Evolutionary conservation across 2,888 invertebrate genomes (phyloP).

Genomic region (Amorpha juglandis): DNA sequence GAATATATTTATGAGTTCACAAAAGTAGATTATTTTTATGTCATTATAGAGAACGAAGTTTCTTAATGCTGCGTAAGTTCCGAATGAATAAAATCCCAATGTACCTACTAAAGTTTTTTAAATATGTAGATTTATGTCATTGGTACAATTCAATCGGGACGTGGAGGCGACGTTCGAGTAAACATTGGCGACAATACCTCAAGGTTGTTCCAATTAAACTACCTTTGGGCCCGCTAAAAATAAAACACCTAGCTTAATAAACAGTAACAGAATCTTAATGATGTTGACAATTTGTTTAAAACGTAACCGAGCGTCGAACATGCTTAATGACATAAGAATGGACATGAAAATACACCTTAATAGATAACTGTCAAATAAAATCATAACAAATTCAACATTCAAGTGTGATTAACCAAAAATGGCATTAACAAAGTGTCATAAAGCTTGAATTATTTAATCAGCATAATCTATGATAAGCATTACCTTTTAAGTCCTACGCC

Average conservation of each 20-base stretch:
- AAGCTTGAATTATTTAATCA: constrained; percentile 17
- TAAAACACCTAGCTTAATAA: constrained; percentile 46
- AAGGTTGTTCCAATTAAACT: constrained; percentile 64
- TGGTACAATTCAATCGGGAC: constrained; percentile 52
- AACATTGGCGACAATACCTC: constrained; percentile 65
- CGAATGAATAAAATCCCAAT: constrained; percentile 7
- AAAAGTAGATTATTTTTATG: not conserved
- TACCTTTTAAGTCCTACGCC: constrained; percentile 60
- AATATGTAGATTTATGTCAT: constrained; percentile 52
- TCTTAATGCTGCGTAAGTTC: not conserved
- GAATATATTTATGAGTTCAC: not conserved
- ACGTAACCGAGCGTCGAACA: not conserved
- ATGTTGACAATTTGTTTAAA: constrained; percentile 15
- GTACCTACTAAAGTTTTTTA: constrained; percentile 6
- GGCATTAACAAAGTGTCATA: constrained; percentile 15
- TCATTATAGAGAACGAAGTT: not conserved
- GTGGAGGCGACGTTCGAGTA: constrained; percentile 55
- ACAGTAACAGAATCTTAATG: constrained; percentile 35
- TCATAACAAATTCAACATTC: not conserved
- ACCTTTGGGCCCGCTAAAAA: constrained; percentile 43
- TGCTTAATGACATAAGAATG: not conserved
- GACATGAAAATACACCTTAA: not conserved
- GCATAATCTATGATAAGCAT: constrained; percentile 21
- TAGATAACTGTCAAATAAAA: constrained; percentile 15
- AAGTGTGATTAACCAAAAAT: constrained; percentile 22